Percentiles rank a stretch among this genome's conserved stretches.
Conservation (phyloP, 2,113 vertebrate genomes). For the Scartelaos histophorus region DNA sequence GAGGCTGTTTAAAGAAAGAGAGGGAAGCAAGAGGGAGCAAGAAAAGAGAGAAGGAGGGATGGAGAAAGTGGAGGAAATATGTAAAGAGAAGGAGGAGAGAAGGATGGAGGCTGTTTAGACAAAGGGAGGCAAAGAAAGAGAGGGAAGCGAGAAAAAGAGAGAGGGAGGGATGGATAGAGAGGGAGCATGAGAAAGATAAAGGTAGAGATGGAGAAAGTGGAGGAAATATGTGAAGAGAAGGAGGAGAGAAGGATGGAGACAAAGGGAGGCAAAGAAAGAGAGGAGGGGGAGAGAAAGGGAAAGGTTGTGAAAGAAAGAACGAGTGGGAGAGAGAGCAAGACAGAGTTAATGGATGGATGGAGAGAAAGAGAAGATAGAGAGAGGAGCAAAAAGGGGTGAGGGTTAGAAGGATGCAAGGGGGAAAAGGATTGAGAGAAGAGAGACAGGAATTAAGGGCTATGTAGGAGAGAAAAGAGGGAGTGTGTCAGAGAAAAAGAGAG, state of each 20-base stretch:
- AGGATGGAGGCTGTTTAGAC: conserved; percentile 6
- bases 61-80: not conserved
- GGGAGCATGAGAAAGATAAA: not conserved
- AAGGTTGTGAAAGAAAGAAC: not conserved
- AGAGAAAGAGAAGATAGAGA: not conserved
- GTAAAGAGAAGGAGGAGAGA: not conserved
- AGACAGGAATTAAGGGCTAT: too few species aligned
- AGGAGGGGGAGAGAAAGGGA: not conserved
- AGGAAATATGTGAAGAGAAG: not conserved
- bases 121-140: not conserved
- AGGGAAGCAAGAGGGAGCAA: not conserved
- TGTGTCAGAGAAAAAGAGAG: not conserved
- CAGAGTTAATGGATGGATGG: too few species aligned
- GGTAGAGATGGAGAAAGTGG: too few species aligned
- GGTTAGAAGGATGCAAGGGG: not conserved
- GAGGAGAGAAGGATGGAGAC: too few species aligned
- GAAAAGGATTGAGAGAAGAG: too few species aligned
- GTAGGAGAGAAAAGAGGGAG: not conserved
- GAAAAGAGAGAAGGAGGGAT: too few species aligned
- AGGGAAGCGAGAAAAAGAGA: not conserved
- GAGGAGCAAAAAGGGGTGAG: not conserved
- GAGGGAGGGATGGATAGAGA: not conserved
- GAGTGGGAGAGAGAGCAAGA: too few species aligned
- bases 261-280: too few species aligned
- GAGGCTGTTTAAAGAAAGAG: too few species aligned